Conservation (phyloP, 2,888 invertebrate genomes). For the Gryllus longicercus region DNA sequence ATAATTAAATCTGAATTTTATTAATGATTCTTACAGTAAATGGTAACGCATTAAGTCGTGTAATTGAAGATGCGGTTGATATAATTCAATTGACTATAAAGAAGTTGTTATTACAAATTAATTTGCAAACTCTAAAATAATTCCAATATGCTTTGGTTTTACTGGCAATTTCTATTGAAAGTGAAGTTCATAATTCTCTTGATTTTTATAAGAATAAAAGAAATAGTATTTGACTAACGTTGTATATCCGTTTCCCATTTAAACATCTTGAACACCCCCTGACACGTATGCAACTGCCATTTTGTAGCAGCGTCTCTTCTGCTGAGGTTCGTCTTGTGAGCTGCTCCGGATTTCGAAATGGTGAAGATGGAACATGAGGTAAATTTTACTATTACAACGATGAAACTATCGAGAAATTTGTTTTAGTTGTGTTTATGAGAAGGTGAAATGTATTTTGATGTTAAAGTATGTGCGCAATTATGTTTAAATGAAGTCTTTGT, state of each 20-base stretch:
- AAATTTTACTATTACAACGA: background rate
- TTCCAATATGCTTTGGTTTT: background rate
- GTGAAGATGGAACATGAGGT: conserved; percentile 32
- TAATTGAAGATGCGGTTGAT: too few relatives aligned
- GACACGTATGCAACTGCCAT: conserved; percentile 25
- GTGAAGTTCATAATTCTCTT: background rate
- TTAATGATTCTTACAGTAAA: too few relatives aligned
- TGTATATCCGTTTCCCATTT: background rate
- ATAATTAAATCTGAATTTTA: too few relatives aligned
- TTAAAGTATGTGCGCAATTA: background rate
- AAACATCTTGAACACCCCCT: background rate
- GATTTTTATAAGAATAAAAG: background rate
- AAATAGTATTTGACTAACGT: background rate
- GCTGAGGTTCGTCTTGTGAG: background rate
- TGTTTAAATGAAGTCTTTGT: too few relatives aligned
- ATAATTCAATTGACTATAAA: too few relatives aligned
- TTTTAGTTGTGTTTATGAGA: background rate
- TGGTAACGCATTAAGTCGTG: too few relatives aligned
- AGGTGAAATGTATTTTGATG: background rate
- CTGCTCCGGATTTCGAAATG: conserved; percentile 20
- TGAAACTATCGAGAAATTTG: background rate
- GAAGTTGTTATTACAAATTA: too few relatives aligned
- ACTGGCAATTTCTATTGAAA: background rate
- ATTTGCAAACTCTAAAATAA: background rate
- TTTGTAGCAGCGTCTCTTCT: conserved; percentile 22